Conservation (phyloP, 2,888 invertebrate species). For the Drosophila helvetica region DNA sequence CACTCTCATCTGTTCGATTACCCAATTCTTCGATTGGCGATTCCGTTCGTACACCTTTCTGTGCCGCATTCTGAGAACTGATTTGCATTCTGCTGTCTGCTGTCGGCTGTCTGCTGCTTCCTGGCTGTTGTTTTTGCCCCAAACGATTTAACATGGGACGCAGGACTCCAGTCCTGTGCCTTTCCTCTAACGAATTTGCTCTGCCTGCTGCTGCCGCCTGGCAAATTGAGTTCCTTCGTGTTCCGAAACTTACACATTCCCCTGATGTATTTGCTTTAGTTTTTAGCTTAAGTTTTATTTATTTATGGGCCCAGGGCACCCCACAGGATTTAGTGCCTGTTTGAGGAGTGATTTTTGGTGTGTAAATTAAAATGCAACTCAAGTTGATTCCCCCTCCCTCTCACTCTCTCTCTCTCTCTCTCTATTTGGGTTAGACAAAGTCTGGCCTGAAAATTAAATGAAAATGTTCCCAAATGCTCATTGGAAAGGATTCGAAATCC, state of each 20-base stretch:
- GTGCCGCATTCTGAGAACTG: slow-evolving; percentile 51
- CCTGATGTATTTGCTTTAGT: slow-evolving; percentile 53
- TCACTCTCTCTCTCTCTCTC: background rate
- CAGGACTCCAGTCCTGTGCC: background rate
- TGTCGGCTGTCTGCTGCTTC: slow-evolving; percentile 25
- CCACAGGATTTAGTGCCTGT: slow-evolving; percentile 23
- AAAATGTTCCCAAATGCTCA: slow-evolving; percentile 26
- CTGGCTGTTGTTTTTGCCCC: slow-evolving; percentile 66
- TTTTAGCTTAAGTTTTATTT: slow-evolving; percentile 67
- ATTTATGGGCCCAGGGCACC: slow-evolving; percentile 64
- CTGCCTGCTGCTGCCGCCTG: slow-evolving; percentile 9
- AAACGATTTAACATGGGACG: slow-evolving; percentile 73
- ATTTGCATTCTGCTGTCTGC: slow-evolving; percentile 65
- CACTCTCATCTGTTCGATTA: slow-evolving; percentile 26
- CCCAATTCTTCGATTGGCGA: slow-evolving; percentile 64
- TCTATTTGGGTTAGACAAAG: slow-evolving; percentile 44
- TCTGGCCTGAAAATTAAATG: slow-evolving; percentile 40
- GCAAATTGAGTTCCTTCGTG: slow-evolving; percentile 41
- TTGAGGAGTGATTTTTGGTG: slow-evolving; percentile 58
- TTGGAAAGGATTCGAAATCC: slow-evolving; percentile 9
- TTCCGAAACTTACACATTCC: background rate
- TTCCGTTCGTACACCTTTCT: slow-evolving; percentile 48
- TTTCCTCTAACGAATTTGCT: slow-evolving; percentile 43
- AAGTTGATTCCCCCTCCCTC: slow-evolving; percentile 52
- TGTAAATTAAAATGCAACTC: slow-evolving; percentile 76